Evolutionary conservation across 2,113 vertebrate species (phyloP), one percentile per base, ranked within the genome.

Genomic region (Hoplias malabaricus): DNA sequence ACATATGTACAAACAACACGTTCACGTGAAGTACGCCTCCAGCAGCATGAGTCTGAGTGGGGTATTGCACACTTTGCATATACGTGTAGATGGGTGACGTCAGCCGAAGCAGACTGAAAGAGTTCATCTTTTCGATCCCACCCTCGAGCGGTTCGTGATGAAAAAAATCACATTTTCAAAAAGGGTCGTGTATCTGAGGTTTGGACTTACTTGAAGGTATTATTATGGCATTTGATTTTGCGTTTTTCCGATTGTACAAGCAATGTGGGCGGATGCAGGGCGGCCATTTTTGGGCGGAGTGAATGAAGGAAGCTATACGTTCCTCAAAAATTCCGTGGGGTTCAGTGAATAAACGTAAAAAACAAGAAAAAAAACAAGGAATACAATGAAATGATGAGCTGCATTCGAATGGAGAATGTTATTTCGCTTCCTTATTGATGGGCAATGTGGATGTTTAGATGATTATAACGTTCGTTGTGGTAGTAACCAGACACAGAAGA

Each of bases 41-140:
- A 89, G 80, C 85, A 86, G 87, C 48, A 70, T 70, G 73, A 78
- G 62, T 46, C 9, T 73, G 62, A 77, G 84, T 82, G 73, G 77
- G 87, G 88, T 87, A 86, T 87, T 89, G 85, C 83, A 86, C 84
- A 89, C 86, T 86, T 91, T 92, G 90, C 89, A 91, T 91, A 88
- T 82, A 85, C 85, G 62, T 85, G 34, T 43, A 83, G 3, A 56
- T 81, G 74, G 84, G 53, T 69, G 29, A 62, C 59, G 38, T 43
- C 70, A 75, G 8, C 33, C 8, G 36, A 42, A 80, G 34, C 46
- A 66, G 19, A 31, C 33, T 31, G 57, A 76, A 65, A 43, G 12
- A 10, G 57, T 80, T 86, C 59, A 80, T 65, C 78, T 80, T 16
- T 67, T 56, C 14, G 21, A 29, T 56, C 31, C 76, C 14, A 78